These are phyloP conservation scores for Hypolimnas misippus DNA, from an alignment of 2,888 invertebrate species.

Conservation along the genomic window DNA sequence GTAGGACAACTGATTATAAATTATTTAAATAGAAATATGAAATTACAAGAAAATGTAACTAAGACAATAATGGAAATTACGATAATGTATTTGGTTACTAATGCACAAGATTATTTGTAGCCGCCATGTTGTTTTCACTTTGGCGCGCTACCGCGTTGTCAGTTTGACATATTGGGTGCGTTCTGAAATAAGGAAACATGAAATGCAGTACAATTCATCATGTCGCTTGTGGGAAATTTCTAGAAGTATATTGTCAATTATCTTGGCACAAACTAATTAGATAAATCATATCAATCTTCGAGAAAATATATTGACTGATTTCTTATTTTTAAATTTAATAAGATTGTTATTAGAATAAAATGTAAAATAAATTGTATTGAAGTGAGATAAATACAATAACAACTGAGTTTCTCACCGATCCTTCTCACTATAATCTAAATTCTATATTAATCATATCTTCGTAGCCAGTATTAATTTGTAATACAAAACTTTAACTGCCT, in stretches of 20 bases:
- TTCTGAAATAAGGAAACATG: constrained; percentile 41
- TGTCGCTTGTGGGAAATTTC: constrained; percentile 25
- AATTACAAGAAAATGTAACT: neutral
- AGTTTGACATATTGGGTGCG: constrained; percentile 44
- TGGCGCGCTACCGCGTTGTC: constrained; percentile 41
- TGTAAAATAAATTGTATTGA: too few relatives aligned
- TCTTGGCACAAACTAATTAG: constrained; percentile 1
- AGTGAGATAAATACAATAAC: too few relatives aligned
- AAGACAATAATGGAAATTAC: constrained; percentile 5
- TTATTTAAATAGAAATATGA: neutral
- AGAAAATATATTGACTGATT: too few relatives aligned
- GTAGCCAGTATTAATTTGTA: too few relatives aligned
- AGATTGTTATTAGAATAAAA: too few relatives aligned
- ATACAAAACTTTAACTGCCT: too few relatives aligned
- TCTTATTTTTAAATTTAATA: too few relatives aligned
- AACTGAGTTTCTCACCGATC: too few relatives aligned
- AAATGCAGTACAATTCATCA: constrained; percentile 34
- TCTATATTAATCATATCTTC: too few relatives aligned
- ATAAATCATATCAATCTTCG: neutral
- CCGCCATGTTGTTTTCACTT: constrained; percentile 37
- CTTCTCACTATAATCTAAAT: too few relatives aligned
- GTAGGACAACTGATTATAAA: neutral
- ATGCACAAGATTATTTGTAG: constrained; percentile 32
- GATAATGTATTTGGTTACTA: constrained; percentile 32
- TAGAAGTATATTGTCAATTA: constrained; percentile 14